phyloP scores from a whole-genome alignment of 1,140 invertebrate species.

The Cotesia typhae region DNA sequence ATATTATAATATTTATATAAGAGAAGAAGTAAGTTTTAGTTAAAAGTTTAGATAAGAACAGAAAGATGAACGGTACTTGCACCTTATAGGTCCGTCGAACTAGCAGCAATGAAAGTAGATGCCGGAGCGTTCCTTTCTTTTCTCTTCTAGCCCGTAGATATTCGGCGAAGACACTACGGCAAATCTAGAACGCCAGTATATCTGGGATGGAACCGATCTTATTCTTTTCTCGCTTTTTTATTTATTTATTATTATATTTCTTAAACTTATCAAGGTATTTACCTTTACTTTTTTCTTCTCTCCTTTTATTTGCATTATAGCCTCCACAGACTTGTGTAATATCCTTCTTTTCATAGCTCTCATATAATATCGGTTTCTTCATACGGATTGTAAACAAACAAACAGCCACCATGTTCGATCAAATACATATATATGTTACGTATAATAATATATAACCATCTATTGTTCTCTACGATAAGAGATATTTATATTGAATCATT shows the following conservation, averaged over 20 bases:
- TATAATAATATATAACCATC: neutral
- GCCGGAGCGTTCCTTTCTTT: conserved; percentile 50
- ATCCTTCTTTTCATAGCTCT: conserved; percentile 22
- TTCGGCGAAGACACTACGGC: conserved; percentile 40
- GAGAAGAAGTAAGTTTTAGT: neutral
- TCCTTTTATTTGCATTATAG: conserved; percentile 4
- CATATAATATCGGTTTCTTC: conserved; percentile 11
- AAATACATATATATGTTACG: neutral
- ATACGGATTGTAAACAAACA: conserved; percentile 8
- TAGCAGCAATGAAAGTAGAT: conserved; percentile 63
- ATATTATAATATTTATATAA: conserved; percentile 8
- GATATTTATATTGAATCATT: no score
- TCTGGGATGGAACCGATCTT: conserved; percentile 50
- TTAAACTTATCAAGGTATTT: no score
- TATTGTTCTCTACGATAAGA: conserved; percentile 11
- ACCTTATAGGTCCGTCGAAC: conserved; percentile 50
- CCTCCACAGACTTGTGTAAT: conserved; percentile 16
- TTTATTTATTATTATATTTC: no score
- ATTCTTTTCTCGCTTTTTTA: neutral
- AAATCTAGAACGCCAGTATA: conserved; percentile 54
- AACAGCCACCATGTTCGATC: conserved; percentile 4
- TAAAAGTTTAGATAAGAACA: neutral
- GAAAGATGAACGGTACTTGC: conserved; percentile 32
- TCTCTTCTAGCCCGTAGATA: conserved; percentile 16
- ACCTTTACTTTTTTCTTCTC: neutral